Base-by-base conservation (phyloP, 2,797 vertebrate genomes). In the Eidolon dupreanum region DNA sequence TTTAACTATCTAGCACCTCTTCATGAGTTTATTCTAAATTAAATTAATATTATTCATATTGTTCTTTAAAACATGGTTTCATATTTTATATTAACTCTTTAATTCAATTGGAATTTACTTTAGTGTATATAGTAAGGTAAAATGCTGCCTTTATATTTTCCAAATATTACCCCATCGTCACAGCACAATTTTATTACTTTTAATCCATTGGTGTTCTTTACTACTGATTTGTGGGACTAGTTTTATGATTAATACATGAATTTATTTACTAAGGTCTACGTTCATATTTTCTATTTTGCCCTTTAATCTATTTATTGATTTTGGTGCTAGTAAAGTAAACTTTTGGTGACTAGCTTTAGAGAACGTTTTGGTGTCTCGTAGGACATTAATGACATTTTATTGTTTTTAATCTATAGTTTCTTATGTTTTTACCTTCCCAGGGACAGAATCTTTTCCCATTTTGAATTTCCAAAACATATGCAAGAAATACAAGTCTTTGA, bases 71-170 rank as follows among this genome's bases (percentile, higher is more conserved):
- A 55, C 31, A 49, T 66, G 6, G 17, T 53, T 82, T 75, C 55
- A 75, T 81, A 55, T 79, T 92, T 84, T 94, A 41, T 57, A 26
- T 82, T 77, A 93, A 90, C 20, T 78, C 49, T 70, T 83, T 65
- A 84, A 79, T 66, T 11, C 20, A 81, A 5, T 15, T 89, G 51
- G 16, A 86, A 17, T 81, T 81, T 74, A 77, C 28, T 78, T 46
- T 57, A n/a, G 12, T 53, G 57, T n/a, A 57, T 36, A 70, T 7
- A 74, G n/a, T 46, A 49, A 65, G 33, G 7, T 75, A 73, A 92
- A 46, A 1, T 74, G 59, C 28, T 49, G 51, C 51, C 85, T 86
- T 87, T 31, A 49, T 38, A 57, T 77, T 86, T 59, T 59, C 59
- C 26, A 31, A 61, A 61, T 22, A 74, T 74, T 51, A 31, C 22